Percentiles rank a stretch among this genome's conserved stretches.
These are phyloP conservation scores for Yponomeuta sedellus DNA, from an alignment of 2,888 invertebrate species.

Conservation along the genomic window DNA sequence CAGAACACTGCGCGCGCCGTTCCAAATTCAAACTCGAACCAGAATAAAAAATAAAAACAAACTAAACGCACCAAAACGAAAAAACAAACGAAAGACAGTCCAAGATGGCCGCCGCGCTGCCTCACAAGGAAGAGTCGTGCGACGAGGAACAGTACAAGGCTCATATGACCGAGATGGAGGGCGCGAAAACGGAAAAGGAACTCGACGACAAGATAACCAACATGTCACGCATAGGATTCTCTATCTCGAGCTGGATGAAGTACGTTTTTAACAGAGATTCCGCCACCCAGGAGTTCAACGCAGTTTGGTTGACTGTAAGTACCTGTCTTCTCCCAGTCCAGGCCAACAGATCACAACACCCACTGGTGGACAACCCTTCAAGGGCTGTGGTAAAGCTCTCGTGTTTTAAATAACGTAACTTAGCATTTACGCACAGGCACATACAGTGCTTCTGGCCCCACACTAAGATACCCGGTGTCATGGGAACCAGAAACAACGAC, in stretches of 20 bases:
- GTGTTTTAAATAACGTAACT: no score
- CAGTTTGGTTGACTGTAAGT: slow-evolving; percentile 63
- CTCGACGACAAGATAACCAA: slow-evolving; percentile 40
- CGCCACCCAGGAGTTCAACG: slow-evolving; percentile 42
- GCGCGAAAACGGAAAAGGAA: slow-evolving; percentile 43
- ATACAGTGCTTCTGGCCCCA: no score
- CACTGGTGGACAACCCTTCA: no score
- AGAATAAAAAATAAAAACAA: background rate
- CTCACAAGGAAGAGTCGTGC: slow-evolving; percentile 6
- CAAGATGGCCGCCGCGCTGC: slow-evolving; percentile 43
- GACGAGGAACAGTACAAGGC: slow-evolving; percentile 42
- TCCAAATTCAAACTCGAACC: no score
- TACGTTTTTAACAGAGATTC: slow-evolving; percentile 47
- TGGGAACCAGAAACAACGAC: no score
- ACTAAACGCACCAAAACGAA: background rate
- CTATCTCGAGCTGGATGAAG: slow-evolving; percentile 56
- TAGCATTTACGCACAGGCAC: no score
- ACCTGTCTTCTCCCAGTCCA: background rate
- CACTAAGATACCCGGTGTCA: no score
- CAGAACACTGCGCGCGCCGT: no score
- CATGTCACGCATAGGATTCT: slow-evolving; percentile 41
- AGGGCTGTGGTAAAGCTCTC: no score
- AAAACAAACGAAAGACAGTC: slow-evolving; percentile 21
- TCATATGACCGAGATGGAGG: slow-evolving; percentile 42
- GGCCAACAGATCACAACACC: no score